A percentile compares a stretch with the other conserved stretches of the same genome.
phyloP scores from a whole-genome alignment of 2,113 vertebrate genomes.

The Microcebus ravelobensis region DNA sequence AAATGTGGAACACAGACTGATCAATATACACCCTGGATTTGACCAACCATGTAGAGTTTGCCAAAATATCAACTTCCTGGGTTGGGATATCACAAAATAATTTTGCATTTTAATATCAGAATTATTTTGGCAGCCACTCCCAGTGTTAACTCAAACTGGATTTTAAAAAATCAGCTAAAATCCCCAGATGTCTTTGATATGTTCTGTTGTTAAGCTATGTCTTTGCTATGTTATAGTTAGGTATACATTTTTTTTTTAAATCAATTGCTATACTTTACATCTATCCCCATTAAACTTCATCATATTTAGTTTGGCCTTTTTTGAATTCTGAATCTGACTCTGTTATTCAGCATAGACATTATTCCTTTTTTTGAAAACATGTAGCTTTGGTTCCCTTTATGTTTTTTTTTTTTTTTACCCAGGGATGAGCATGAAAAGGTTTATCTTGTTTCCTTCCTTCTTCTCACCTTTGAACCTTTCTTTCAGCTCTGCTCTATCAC shows the following conservation, averaged over 20 bases:
- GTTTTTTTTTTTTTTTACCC: not conserved
- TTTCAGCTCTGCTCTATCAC: not conserved
- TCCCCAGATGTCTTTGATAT: not conserved
- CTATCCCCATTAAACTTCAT: not conserved
- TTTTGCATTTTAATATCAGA: not conserved
- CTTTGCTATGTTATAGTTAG: not conserved
- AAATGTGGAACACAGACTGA: not conserved
- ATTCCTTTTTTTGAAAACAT: not conserved
- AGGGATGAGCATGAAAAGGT: not conserved
- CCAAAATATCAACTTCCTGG: not conserved
- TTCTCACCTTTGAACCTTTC: not conserved
- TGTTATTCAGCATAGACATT: not conserved
- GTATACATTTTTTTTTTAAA: not conserved
- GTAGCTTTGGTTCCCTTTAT: not conserved
- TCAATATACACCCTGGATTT: not conserved
- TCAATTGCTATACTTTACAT: not conserved
- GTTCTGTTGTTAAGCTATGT: not conserved
- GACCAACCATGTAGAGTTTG: not conserved
- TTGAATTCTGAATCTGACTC: not conserved
- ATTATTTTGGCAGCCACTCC: not conserved
- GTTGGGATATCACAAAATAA: not conserved
- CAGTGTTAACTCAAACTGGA: not conserved
- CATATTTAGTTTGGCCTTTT: not conserved
- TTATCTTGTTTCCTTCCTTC: not conserved
- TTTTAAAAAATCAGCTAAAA: not conserved